phyloP scores from a whole-genome alignment of 2,888 invertebrate genomes.

The Gerris lacustris region DNA sequence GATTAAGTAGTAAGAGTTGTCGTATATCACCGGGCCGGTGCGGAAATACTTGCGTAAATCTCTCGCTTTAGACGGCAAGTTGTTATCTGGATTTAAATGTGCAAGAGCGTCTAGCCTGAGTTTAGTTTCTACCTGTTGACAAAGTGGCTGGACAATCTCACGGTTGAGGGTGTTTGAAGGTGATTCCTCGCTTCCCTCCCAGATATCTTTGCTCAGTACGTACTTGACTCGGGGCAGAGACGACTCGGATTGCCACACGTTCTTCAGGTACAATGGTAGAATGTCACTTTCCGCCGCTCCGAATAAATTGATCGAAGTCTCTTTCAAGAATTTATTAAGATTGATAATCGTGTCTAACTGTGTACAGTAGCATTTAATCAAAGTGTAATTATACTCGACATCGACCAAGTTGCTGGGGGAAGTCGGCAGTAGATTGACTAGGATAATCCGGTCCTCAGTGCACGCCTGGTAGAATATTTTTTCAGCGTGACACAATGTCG shows the following conservation, averaged over 20 bases:
- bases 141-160: slow-evolving; percentile 55
- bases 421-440: slow-evolving; percentile 54
- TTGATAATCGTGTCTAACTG: slow-evolving; percentile 52
- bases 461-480: slow-evolving; percentile 48
- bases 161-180: neutral
- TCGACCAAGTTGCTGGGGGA: slow-evolving; percentile 50
- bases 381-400: slow-evolving; percentile 50
- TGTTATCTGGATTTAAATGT: slow-evolving; percentile 56
- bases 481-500: slow-evolving; percentile 62
- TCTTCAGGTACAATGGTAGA: slow-evolving; percentile 61
- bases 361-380: slow-evolving; percentile 44
- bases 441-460: slow-evolving; percentile 45
- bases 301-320: slow-evolving; percentile 60
- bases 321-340: slow-evolving; percentile 46
- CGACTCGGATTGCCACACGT: slow-evolving; percentile 52
- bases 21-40: slow-evolving; percentile 44
- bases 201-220: slow-evolving; percentile 37
- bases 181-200: slow-evolving; percentile 4
- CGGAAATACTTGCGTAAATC: slow-evolving; percentile 51
- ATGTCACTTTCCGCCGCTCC: slow-evolving; percentile 70
- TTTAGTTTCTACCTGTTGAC: slow-evolving; percentile 82
- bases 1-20: slow-evolving; percentile 48
- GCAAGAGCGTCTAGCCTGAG: slow-evolving; percentile 83
- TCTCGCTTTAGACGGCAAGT: slow-evolving; percentile 51
- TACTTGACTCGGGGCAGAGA: slow-evolving; percentile 48